phyloP scores from a whole-genome alignment of 1,140 invertebrate species.

The Elymnias hypermnestra region DNA sequence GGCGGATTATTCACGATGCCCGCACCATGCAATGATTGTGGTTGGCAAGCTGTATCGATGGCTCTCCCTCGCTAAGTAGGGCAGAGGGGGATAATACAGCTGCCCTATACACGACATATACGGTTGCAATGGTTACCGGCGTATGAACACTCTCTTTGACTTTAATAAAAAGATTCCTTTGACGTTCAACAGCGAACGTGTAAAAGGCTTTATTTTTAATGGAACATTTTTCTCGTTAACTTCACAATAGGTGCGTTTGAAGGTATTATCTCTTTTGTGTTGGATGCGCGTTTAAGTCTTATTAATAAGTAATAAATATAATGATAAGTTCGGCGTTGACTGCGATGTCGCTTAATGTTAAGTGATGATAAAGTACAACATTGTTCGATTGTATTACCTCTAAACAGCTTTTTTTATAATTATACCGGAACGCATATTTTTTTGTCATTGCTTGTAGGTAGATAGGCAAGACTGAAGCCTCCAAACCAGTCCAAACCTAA shows the following conservation, averaged over 20 bases:
- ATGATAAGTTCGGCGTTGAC: no score
- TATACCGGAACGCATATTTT: no score
- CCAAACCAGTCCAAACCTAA: no score
- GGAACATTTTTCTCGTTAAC: constrained; percentile 15
- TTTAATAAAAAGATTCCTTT: constrained; percentile 23
- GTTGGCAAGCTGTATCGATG: constrained; percentile 27
- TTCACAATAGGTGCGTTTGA: constrained; percentile 10
- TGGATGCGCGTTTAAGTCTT: no score
- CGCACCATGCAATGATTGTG: constrained; percentile 25
- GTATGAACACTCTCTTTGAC: constrained; percentile 22
- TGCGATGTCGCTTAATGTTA: no score
- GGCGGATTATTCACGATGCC: not conserved
- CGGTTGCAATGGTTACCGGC: constrained; percentile 7
- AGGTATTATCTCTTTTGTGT: no score
- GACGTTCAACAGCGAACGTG: constrained; percentile 15
- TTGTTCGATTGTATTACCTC: no score
- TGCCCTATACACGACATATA: constrained; percentile 18
- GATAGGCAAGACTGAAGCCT: no score
- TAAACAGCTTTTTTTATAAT: no score
- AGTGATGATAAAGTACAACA: no score
- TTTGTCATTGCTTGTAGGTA: no score
- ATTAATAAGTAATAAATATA: no score
- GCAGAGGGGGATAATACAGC: constrained; percentile 25
- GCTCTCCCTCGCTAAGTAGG: constrained; percentile 31
- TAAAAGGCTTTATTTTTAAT: constrained; percentile 19